Evolutionary conservation across 1,140 invertebrate species (phyloP), one percentile per base, ranked within the genome.

Genomic region (Branchinecta lindahli): DNA sequence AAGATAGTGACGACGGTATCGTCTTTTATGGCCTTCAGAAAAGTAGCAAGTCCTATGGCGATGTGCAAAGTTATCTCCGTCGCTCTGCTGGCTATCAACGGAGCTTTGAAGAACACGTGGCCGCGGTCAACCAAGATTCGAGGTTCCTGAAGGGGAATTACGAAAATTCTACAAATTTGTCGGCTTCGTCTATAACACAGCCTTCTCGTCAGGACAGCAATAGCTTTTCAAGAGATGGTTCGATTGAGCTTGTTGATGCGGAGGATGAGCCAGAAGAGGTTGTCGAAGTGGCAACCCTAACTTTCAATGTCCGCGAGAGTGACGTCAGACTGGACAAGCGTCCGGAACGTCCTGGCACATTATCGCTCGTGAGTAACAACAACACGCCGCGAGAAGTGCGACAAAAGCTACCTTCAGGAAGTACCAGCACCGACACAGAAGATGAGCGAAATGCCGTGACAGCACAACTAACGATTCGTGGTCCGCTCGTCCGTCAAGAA

Each of bases 321-420:
- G 70, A 44, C 66, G 70, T 15, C 67, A 66, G 21, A 73, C 70
- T 67, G 66, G 69, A 15, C 71, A 46, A 44, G 73, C 73, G 68
- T 71, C 73, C 4, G 47, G 73, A 44, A 70, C 67, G 33, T 46
- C 52, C 52, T 61, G 52, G 12, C 52, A 61, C 52, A 3, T 61
- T 61, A 61, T 33, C 33, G 5, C 33, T 33, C 33, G 33, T 33
- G 33, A 33, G 33, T 33, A 61, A 61, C 47, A 61, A 45, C 15
- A 69, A 72, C 66, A 70, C 72, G 18, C 68, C 67, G 45, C n/a
- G 21, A 12, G 70, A 69, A 20, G 52, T 69, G 67, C 12, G 12
- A 3, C 46, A 66, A 44, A 33, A 33, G 33, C 12, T 61, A 61
- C 52, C 12, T 15, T 61, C 52, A 6, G 52, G 2, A 61, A 61